A percentile compares a stretch with the other conserved stretches of the same genome.
These are phyloP conservation scores for Zophobas morio DNA, from an alignment of 1,140 invertebrate species.

Conservation along the genomic window DNA sequence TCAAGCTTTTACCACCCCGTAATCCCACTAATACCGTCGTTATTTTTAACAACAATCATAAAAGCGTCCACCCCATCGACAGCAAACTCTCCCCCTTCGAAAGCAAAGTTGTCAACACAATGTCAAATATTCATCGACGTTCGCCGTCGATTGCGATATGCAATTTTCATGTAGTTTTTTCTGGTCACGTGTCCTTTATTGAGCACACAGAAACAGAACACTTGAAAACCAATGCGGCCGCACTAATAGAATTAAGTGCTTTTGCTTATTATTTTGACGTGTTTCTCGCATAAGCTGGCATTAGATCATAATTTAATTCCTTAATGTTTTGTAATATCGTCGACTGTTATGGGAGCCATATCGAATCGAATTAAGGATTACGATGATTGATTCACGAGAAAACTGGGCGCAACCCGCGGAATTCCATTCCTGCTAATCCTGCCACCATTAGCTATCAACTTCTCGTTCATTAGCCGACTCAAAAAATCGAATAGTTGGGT, in stretches of 20 bases:
- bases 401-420: conserved; percentile 20
- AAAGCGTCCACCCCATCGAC: conserved; percentile 7
- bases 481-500: no score
- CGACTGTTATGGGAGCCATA: conserved; percentile 19
- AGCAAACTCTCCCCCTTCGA: conserved; percentile 13
- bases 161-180: conserved; percentile 50
- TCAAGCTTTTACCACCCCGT: no score
- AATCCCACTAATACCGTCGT: no score
- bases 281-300: conserved; percentile 39
- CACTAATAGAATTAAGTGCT: conserved; percentile 46
- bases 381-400: conserved; percentile 29
- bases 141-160: conserved; percentile 46
- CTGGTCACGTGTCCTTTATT: conserved; percentile 38
- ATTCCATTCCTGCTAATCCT: neutral
- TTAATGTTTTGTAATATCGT: conserved; percentile 31
- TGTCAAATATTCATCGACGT: conserved; percentile 33
- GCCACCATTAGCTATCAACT: conserved; percentile 7
- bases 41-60: no score
- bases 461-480: neutral
- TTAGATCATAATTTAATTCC: conserved; percentile 41
- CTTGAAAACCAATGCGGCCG: conserved; percentile 8
- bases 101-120: conserved; percentile 44
- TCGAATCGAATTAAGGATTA: conserved; percentile 40
- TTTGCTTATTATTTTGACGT: conserved; percentile 47
- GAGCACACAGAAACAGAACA: conserved; percentile 23